Evolutionary conservation across 2,113 vertebrate species (phyloP).

Genomic region (Hipposideros armiger): DNA sequence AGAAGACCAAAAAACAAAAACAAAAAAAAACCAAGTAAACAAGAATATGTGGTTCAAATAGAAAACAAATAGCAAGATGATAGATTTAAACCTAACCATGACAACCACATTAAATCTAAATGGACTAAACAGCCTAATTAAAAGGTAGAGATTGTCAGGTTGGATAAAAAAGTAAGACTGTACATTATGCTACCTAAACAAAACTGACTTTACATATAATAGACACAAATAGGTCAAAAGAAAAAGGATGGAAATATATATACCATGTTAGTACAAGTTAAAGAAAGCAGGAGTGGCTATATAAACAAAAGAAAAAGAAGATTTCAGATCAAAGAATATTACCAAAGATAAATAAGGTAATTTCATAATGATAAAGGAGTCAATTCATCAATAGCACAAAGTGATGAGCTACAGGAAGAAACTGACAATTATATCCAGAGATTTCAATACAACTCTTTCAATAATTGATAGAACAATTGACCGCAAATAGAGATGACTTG

Average conservation of each 20-base stretch:
- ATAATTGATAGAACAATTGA: not conserved
- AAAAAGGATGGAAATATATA: not conserved
- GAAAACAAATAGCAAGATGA: conserved; percentile 24
- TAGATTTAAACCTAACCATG: not conserved
- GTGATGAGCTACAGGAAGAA: not conserved
- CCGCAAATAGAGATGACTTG: not conserved
- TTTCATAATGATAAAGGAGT: not conserved
- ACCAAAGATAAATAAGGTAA: not conserved
- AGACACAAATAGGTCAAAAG: not conserved
- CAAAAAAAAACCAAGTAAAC: not conserved
- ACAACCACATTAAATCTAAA: not conserved
- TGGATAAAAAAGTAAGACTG: not conserved
- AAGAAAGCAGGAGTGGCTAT: not conserved
- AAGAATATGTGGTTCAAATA: not conserved
- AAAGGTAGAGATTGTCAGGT: not conserved
- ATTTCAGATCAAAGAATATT: conserved; percentile 20
- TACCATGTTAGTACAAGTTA: not conserved
- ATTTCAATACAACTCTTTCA: not conserved
- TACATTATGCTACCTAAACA: not conserved
- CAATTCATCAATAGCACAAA: conserved; percentile 4
- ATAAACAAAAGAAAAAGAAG: not conserved
- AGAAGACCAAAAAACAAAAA: not conserved
- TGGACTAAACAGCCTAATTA: not conserved
- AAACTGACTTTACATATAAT: not conserved
- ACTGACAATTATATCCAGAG: not conserved